A percentile compares a stretch with the other conserved stretches of the same genome.
Evolutionary conservation across 2,888 invertebrate species (phyloP).

Genomic region (Pantelozetes paolii): DNA sequence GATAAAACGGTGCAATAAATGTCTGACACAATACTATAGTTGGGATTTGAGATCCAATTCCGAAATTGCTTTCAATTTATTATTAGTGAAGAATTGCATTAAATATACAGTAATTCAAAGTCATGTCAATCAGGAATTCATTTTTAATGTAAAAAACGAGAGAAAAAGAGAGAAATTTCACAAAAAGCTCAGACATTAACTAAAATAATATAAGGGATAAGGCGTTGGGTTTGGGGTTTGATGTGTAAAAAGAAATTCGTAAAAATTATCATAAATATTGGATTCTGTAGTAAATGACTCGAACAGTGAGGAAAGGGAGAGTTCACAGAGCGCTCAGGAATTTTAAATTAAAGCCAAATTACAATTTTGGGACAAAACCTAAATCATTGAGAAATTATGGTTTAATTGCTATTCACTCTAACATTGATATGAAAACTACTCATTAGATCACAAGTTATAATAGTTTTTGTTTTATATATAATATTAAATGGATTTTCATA

Average conservation of each 20-base stretch:
- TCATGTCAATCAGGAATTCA: slow-evolving; percentile 7
- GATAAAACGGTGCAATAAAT: not conserved
- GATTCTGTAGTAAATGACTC: not conserved
- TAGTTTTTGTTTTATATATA: too few relatives aligned
- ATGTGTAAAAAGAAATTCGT: not conserved
- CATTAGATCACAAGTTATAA: too few relatives aligned
- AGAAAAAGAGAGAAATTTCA: not conserved
- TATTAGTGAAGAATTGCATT: slow-evolving; percentile 13
- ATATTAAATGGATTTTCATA: too few relatives aligned
- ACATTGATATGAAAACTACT: too few relatives aligned
- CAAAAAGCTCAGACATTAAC: not conserved
- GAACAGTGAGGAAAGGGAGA: not conserved
- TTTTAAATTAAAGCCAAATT: not conserved
- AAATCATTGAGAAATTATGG: too few relatives aligned
- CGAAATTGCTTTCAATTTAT: not conserved
- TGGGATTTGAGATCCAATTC: not conserved
- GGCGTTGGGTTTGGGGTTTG: not conserved
- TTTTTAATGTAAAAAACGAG: not conserved
- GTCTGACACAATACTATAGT: not conserved
- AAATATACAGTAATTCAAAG: not conserved
- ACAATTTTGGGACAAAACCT: not conserved
- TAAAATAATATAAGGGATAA: not conserved
- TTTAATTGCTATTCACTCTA: too few relatives aligned
- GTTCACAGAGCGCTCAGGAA: not conserved
- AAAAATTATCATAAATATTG: slow-evolving; percentile 1